Evolutionary conservation across 2,888 invertebrate genomes (phyloP).

Genomic region (Rotaria magnacalcarata): DNA sequence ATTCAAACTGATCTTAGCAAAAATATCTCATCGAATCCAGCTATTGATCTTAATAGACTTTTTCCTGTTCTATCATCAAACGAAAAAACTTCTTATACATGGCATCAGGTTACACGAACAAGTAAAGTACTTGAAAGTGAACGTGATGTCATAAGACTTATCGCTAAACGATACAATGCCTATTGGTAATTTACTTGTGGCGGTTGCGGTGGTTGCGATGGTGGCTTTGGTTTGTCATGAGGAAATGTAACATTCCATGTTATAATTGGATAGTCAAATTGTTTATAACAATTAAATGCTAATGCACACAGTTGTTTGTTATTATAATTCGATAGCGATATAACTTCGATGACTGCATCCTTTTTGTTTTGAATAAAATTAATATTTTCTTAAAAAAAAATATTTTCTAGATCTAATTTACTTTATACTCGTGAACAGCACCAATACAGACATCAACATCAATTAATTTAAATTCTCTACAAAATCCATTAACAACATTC

Average conservation of each 20-base stretch:
- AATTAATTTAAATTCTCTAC: constrained; percentile 32
- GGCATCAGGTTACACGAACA: neutral
- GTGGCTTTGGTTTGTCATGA: neutral
- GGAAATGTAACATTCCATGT: constrained; percentile 34
- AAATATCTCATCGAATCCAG: neutral
- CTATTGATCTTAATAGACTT: neutral
- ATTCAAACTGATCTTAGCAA: neutral
- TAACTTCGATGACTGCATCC: neutral
- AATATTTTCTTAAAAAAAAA: too few relatives aligned
- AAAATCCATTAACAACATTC: constrained; percentile 24
- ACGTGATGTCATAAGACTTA: neutral
- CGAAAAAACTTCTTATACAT: neutral
- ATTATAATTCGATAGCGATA: neutral
- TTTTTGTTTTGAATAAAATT: neutral
- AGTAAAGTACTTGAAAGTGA: constrained; percentile 11
- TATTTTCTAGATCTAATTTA: neutral
- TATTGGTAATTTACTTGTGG: constrained; percentile 20
- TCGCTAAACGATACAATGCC: neutral
- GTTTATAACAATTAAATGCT: constrained; percentile 6
- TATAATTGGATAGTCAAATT: neutral
- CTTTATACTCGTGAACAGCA: constrained; percentile 20
- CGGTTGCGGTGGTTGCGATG: neutral
- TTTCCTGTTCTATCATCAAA: neutral
- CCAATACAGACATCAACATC: neutral
- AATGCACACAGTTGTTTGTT: constrained; percentile 15